phyloP scores from a whole-genome alignment of 2,888 invertebrate species.

The Syrphus vitripennis region DNA sequence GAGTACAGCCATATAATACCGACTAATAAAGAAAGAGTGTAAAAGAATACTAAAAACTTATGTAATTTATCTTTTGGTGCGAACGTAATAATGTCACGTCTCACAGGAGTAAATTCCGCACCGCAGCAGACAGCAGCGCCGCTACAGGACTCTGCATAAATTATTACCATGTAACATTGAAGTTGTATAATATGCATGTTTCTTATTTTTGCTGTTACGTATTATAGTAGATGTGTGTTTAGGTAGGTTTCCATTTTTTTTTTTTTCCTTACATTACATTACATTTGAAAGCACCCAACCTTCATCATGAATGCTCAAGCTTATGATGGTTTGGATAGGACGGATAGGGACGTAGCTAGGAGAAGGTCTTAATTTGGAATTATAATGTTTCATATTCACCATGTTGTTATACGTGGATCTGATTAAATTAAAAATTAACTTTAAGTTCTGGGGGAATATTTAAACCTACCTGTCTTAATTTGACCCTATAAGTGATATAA shows the following conservation, averaged over 20 bases:
- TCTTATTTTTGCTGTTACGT: conserved; percentile 2
- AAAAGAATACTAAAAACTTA: conserved; percentile 42
- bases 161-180: conserved; percentile 33
- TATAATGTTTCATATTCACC: conserved; percentile 15
- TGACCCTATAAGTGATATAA: neutral
- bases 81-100: conserved; percentile 61
- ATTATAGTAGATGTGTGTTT: neutral
- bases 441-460: neutral
- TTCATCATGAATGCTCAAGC: neutral
- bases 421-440: conserved; percentile 24
- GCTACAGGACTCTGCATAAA: conserved; percentile 49
- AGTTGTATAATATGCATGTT: conserved; percentile 16
- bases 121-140: conserved; percentile 28
- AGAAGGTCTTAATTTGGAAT: conserved; percentile 22
- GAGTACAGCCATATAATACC: neutral
- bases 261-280: conserved; percentile 3
- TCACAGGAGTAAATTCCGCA: conserved; percentile 47
- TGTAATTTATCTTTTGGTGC: conserved; percentile 55
- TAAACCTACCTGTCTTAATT: neutral
- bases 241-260: neutral
- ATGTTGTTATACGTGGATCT: conserved; percentile 28
- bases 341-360: neutral
- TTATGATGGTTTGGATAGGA: too few species aligned
- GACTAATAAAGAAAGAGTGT: conserved; percentile 39
- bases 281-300: conserved; percentile 29